A percentile compares a stretch with the other conserved stretches of the same genome.
These are phyloP conservation scores for Pimpla rufipes DNA, from an alignment of 2,888 invertebrate species.

Conservation along the genomic window DNA sequence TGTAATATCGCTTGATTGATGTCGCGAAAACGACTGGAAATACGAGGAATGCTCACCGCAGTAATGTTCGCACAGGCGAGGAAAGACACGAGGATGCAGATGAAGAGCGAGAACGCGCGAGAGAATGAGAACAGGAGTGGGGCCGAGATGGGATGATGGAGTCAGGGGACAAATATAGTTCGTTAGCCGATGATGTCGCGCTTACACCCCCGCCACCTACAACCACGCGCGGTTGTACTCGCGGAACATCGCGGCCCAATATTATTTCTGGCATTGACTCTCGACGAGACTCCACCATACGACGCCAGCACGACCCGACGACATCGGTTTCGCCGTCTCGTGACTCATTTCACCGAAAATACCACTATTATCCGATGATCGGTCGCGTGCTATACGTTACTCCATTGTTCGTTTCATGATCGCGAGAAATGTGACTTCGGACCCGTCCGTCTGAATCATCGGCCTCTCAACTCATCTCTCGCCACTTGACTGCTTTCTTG, in stretches of 20 bases:
- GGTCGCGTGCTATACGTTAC: conserved; percentile 42
- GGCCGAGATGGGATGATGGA: conserved; percentile 52
- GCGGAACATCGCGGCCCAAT: conserved; percentile 71
- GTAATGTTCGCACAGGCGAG: conserved; percentile 49
- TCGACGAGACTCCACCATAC: conserved; percentile 48
- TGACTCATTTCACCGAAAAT: conserved; percentile 82
- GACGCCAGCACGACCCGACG: conserved; percentile 73
- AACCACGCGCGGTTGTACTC: conserved; percentile 37
- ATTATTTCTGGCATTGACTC: conserved; percentile 84
- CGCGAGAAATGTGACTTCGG: conserved; percentile 12
- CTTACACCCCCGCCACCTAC: conserved; percentile 74
- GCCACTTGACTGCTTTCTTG: neutral
- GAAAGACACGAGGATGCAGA: conserved; percentile 55
- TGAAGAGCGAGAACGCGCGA: conserved; percentile 47
- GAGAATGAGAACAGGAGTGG: conserved; percentile 46
- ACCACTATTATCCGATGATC: conserved; percentile 71
- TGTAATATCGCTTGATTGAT: neutral
- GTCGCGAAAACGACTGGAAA: conserved; percentile 26
- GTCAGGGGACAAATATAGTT: conserved; percentile 81
- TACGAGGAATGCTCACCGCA: conserved; percentile 30
- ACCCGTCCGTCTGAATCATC: conserved; percentile 5
- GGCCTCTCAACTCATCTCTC: conserved; percentile 20
- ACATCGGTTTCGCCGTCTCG: conserved; percentile 75
- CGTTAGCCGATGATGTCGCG: conserved; percentile 80
- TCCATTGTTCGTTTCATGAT: conserved; percentile 59